These are phyloP conservation scores for Muscicapa striata DNA, from an alignment of 2,797 vertebrate genomes.

Conservation along the genomic window DNA sequence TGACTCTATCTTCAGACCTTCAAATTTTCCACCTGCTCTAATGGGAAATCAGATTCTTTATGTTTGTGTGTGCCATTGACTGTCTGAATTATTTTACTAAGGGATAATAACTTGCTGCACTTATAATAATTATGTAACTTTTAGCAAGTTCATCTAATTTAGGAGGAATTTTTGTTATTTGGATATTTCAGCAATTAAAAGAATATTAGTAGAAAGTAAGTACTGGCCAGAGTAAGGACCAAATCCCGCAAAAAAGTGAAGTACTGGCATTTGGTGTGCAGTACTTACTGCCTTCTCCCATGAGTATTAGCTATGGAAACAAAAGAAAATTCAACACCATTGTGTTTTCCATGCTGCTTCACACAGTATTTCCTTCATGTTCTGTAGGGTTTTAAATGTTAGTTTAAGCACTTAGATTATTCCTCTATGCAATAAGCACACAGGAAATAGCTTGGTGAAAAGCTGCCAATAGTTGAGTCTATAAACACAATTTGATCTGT, in stretches of 20 bases:
- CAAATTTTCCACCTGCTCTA: not conserved
- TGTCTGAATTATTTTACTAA: not conserved
- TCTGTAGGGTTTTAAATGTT: constrained; percentile 53
- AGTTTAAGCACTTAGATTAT: constrained; percentile 65
- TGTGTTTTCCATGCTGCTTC: constrained; percentile 33
- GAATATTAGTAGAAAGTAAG: not conserved
- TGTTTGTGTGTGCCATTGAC: not conserved
- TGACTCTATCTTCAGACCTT: not conserved
- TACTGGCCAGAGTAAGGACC: not conserved
- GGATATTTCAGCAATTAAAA: not conserved
- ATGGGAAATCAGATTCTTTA: not conserved
- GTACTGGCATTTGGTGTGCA: not conserved
- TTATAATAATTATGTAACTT: not conserved
- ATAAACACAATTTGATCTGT: constrained; percentile 76
- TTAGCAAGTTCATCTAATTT: not conserved
- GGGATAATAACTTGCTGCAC: not conserved
- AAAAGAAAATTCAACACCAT: constrained; percentile 42
- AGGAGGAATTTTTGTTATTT: not conserved
- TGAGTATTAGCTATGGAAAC: constrained; percentile 5
- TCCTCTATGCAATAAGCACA: constrained; percentile 63
- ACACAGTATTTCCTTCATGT: constrained; percentile 41
- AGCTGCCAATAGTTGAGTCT: constrained; percentile 68
- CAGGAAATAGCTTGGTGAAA: constrained; percentile 71
- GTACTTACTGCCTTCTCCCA: not conserved
- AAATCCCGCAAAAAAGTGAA: not conserved